Percentiles rank a stretch among this genome's conserved stretches.
These are phyloP conservation scores for Cheilosia grossa DNA, from an alignment of 2,888 invertebrate species.

Conservation along the genomic window DNA sequence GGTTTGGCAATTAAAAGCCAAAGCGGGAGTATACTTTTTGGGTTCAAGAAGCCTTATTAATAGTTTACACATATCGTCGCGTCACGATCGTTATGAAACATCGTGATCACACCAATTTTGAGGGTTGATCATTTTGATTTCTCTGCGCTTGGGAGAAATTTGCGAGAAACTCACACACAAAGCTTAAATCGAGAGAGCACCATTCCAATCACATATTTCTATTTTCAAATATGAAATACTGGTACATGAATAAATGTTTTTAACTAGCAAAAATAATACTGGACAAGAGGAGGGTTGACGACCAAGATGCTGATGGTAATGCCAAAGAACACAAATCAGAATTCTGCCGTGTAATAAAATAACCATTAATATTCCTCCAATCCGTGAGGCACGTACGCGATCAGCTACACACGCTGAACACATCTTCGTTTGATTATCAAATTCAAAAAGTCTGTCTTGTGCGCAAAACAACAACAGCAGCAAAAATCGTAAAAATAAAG, in stretches of 20 bases:
- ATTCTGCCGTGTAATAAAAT: constrained; percentile 10
- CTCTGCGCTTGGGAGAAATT: constrained; percentile 1
- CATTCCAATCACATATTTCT: constrained; percentile 46
- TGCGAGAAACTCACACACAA: background rate
- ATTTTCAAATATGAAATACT: constrained; percentile 37
- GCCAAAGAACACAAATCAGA: constrained; percentile 9
- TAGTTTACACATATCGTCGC: constrained; percentile 34
- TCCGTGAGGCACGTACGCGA: constrained; percentile 49
- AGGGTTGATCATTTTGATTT: constrained; percentile 12
- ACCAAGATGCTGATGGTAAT: constrained; percentile 8
- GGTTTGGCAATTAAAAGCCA: constrained; percentile 35
- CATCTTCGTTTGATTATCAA: constrained; percentile 32
- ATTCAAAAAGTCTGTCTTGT: background rate
- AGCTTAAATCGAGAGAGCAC: background rate
- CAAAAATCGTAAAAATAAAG: constrained; percentile 4
- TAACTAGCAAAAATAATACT: constrained; percentile 34
- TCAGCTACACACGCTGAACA: constrained; percentile 29
- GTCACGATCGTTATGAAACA: constrained; percentile 49
- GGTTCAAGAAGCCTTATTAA: constrained; percentile 30
- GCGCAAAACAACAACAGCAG: background rate
- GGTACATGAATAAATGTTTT: constrained; percentile 15
- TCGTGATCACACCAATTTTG: constrained; percentile 45
- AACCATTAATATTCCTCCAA: constrained; percentile 41
- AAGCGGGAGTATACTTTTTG: constrained; percentile 36
- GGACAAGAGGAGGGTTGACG: background rate